phyloP scores from a whole-genome alignment of 1,140 invertebrate genomes.

The Saccostrea echinata region DNA sequence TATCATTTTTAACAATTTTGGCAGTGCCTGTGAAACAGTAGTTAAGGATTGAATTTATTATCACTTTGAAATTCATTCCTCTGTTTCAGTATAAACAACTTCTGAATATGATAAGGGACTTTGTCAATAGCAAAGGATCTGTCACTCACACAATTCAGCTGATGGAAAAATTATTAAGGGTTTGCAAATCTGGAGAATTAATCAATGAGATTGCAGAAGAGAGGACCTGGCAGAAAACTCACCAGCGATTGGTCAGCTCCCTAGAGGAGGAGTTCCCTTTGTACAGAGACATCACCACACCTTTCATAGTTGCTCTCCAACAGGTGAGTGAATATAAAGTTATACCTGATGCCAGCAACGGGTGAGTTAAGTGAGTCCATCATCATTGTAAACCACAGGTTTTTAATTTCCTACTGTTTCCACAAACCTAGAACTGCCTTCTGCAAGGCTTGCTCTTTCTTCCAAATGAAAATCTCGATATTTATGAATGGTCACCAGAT shows the following conservation, averaged over 20 bases:
- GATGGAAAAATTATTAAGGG: slow-evolving; percentile 61
- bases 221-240: slow-evolving; percentile 69
- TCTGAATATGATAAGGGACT: slow-evolving; percentile 62
- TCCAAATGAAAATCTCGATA: no score
- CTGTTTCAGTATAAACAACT: slow-evolving; percentile 56
- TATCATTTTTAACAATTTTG: no score
- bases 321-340: slow-evolving; percentile 64
- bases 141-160: slow-evolving; percentile 58
- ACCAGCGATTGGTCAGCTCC: slow-evolving; percentile 65
- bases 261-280: slow-evolving; percentile 65
- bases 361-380: no score
- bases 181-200: slow-evolving; percentile 5
- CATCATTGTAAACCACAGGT: no score
- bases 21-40: no score
- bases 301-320: slow-evolving; percentile 67
- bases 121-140: slow-evolving; percentile 65
- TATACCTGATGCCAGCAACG: no score
- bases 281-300: slow-evolving; percentile 73
- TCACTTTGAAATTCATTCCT: slow-evolving; percentile 63
- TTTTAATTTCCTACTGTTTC: no score
- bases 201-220: slow-evolving; percentile 62
- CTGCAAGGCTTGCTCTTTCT: no score
- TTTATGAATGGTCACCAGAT: no score
- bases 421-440: no score
- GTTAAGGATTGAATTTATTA: no score